A percentile compares a stretch with the other conserved stretches of the same genome.
phyloP scores from a whole-genome alignment of 2,888 invertebrate species.

The Tiliacea aurago region DNA sequence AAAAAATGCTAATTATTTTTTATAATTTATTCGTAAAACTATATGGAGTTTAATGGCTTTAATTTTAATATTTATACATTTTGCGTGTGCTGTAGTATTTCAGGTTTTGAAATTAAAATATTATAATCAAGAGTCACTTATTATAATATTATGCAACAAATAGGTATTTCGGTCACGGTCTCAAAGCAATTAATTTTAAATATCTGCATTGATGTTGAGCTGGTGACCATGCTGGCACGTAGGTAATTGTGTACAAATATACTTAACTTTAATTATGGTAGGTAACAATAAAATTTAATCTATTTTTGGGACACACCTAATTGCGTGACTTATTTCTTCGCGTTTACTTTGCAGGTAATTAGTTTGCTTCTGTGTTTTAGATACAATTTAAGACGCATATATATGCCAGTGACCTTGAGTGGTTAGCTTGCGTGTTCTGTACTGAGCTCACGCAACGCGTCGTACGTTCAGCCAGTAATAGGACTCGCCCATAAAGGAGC shows the following conservation, averaged over 20 bases:
- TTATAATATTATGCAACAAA: constrained; percentile 50
- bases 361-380: neutral
- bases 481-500: no score
- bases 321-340: neutral
- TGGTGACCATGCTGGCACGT: constrained; percentile 18
- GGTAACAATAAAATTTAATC: no score
- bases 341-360: neutral
- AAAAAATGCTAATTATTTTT: constrained; percentile 1
- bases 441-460: no score
- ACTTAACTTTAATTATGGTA: neutral
- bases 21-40: constrained; percentile 26
- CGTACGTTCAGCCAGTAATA: no score
- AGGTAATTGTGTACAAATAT: neutral
- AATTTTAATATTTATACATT: constrained; percentile 18
- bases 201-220: constrained; percentile 19
- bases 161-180: constrained; percentile 55
- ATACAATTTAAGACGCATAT: neutral
- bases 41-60: neutral
- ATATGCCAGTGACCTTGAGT: no score
- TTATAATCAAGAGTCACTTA: constrained; percentile 26
- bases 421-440: no score
- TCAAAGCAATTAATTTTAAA: constrained; percentile 28
- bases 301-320: neutral
- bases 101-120: constrained; percentile 31
- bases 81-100: neutral